Evolutionary conservation across 2,797 vertebrate genomes (phyloP).

Genomic region (Novumbra hubbsi): DNA sequence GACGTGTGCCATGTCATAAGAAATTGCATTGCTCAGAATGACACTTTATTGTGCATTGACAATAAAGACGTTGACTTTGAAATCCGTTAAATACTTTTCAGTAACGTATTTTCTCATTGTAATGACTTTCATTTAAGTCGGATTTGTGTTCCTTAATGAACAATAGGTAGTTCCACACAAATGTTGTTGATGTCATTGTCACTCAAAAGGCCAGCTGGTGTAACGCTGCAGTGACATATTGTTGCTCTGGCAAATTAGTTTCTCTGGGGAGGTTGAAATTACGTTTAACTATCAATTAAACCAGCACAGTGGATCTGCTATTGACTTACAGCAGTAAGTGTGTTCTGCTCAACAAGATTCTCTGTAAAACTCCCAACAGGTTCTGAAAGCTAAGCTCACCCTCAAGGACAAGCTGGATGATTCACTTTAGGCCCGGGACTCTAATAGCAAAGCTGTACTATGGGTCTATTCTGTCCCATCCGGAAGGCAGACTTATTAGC

Average conservation of each 20-base stretch:
- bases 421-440: not conserved
- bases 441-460: not conserved
- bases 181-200: constrained; percentile 11
- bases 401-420: not conserved
- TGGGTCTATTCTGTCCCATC: not conserved
- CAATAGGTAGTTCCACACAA: not conserved
- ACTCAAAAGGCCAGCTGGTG: constrained; percentile 1
- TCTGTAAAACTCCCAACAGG: not conserved
- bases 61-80: no score
- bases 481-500: not conserved
- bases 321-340: not conserved
- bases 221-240: not conserved
- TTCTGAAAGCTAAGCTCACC: not conserved
- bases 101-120: not conserved
- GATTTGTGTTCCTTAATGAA: not conserved
- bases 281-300: constrained; percentile 3
- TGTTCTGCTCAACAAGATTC: constrained; percentile 1
- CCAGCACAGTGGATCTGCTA: not conserved
- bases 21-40: no score
- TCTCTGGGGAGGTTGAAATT: constrained; percentile 9
- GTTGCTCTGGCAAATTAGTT: constrained; percentile 5
- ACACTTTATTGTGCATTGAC: no score
- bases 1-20: no score
- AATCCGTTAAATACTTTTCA: not conserved
- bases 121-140: not conserved